phyloP scores from a whole-genome alignment of 2,797 vertebrate genomes.

The Eulemur coronatus region DNA sequence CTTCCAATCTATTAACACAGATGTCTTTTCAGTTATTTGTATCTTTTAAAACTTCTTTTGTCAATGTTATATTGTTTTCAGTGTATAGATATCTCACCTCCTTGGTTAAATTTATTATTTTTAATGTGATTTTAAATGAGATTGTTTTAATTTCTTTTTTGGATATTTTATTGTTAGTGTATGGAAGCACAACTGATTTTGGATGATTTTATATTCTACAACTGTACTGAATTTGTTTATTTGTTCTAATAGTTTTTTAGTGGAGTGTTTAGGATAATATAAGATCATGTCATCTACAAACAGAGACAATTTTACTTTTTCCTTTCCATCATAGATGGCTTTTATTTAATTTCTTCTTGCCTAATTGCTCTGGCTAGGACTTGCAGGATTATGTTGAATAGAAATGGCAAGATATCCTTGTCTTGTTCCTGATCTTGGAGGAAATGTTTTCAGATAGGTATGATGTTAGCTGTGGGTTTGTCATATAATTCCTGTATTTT shows the following conservation, averaged over 20 bases:
- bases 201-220: background rate
- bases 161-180: background rate
- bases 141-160: background rate
- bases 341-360: background rate
- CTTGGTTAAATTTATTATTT: background rate
- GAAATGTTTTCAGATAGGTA: background rate
- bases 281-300: background rate
- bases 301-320: background rate
- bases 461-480: background rate
- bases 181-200: background rate
- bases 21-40: background rate
- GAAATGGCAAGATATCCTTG: background rate
- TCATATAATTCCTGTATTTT: no score
- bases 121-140: background rate
- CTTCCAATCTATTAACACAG: background rate
- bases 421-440: background rate
- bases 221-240: background rate
- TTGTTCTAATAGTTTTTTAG: background rate
- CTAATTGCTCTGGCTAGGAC: background rate
- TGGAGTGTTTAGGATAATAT: no score
- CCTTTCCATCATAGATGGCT: background rate
- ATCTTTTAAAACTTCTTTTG: background rate
- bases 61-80: background rate
- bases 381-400: background rate
- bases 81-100: background rate